Evolutionary conservation across 2,888 invertebrate genomes (phyloP), one percentile per base, ranked within the genome.

Genomic region (Amorpha juglandis): DNA sequence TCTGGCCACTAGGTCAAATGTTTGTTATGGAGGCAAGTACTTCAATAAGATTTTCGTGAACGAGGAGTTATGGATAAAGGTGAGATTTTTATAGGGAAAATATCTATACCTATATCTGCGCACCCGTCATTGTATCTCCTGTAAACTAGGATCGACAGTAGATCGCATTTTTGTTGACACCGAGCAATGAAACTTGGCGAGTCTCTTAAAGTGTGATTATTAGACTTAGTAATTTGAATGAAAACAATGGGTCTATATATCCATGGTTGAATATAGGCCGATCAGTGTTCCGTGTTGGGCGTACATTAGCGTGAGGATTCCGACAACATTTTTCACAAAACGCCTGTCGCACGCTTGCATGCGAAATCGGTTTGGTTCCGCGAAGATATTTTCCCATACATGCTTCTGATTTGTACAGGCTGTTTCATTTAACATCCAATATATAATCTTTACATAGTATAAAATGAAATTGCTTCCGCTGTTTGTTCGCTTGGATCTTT

Each of bases 271-370:
- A 88, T 86, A 71, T 89, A 83, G 88, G 90, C 84, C 88, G 84
- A 75, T 70, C 75, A 76, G 68, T 66, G 68, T 86, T 76, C 74
- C 91, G 90, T 91, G 91, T 70, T 71, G 47, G 48, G 66, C 64
- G 66, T 71, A 73, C 87, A 83, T 91, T 91, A 88, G 90, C 90
- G 86, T 88, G 90, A 71, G 74, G 72, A 80, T 79, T 79, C 77
- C 73, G 70, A 71, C 71, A 75, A 78, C 82, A 83, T 89, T 89
- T 90, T 84, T 86, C 86, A 86, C 79, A 82, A 84, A 84, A 80
- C 79, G 79, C 78, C 80, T 78, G 83, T 83, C 82, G 80, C 80
- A 75, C 74, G 78, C 71, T 78, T 78, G 87, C 88, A 86, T 88
- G 87, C 83, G 78, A 84, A 86, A 87, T 84, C 78, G 79, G 79